Evolutionary conservation across 2,113 vertebrate species (phyloP).

Genomic region (Microcebus lehilahytsara): DNA sequence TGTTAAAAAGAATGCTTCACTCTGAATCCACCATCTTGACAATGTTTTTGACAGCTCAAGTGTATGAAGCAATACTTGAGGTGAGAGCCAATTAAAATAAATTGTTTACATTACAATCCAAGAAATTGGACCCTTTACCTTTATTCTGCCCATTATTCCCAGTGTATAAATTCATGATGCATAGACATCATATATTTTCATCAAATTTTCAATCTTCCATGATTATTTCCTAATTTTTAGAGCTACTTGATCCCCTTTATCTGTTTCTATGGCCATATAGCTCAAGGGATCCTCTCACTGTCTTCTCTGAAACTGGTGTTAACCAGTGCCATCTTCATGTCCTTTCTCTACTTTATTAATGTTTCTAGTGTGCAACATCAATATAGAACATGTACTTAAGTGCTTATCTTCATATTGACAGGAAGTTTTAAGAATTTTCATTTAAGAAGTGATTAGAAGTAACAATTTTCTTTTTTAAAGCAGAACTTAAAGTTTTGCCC

Average conservation of each 20-base stretch:
- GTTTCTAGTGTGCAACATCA: background rate
- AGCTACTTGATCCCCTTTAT: background rate
- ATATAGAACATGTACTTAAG: background rate
- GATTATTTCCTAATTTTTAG: constrained; percentile 20
- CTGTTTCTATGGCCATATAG: background rate
- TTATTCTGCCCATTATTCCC: background rate
- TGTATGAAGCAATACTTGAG: background rate
- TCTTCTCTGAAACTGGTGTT: background rate
- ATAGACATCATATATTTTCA: background rate
- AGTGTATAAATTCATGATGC: background rate
- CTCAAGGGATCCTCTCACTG: background rate
- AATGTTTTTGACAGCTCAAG: background rate
- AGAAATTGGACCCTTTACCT: background rate
- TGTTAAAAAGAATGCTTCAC: background rate
- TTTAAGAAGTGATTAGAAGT: constrained; percentile 34
- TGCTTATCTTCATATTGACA: background rate
- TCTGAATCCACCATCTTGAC: background rate
- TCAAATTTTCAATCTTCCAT: constrained; percentile 3
- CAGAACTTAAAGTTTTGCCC: background rate
- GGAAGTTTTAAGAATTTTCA: constrained; percentile 16
- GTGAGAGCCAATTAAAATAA: background rate
- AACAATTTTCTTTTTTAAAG: constrained; percentile 45
- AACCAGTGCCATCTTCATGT: background rate
- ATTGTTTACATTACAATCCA: background rate
- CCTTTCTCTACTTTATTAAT: background rate